Base-by-base conservation (phyloP, 2,113 vertebrate genomes). In the Raphicerus campestris region DNA sequence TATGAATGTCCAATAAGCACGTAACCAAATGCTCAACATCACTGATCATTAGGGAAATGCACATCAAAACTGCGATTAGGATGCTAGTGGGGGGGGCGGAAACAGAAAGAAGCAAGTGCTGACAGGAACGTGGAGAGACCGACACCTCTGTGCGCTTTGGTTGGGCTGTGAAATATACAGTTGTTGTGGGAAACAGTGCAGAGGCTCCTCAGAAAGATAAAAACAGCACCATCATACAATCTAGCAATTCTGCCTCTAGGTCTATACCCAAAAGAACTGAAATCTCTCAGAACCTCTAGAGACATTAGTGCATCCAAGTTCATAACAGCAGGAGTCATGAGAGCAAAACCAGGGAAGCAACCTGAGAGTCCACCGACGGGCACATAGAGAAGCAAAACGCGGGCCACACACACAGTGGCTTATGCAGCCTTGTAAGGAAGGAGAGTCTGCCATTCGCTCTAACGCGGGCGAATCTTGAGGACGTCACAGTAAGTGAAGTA, bases 21-120 rank as follows among this genome's bases (percentile, higher is more conserved):
- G 3, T 60, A 28, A 60, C 14, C 13, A 60, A 32, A 61, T 60
- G 20, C 22, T 61, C 75, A 90, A 49, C 30, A n/a, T 61, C 55
- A 47, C 6, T 49, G 13, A 17, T 49, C 20, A 60, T 61, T 20
- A 61, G 56, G 55, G 30, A 60, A 90, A 47, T 60, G 20, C 73
- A 78, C 49, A 45, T 35, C 73, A 60, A 90, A 78, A 90, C n/a
- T 28, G 45, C 16, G 20, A 30, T 19, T 35, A 90, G 28, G 5
- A 77, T 45, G 39, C 30, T 42, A 42, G 39, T 42, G 0, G 14
- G 1, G 6, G 6, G 16, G 6, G 13, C 0, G 6, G 30, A n/a
- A 32, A 80, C 14, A 39, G 10, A 63, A 60, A 45, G 20, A 28
- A 61, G 9, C 30, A 53, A 17, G 47, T 47, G 2, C 58, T 47